Conservation (phyloP, 2,113 vertebrate species). For the Mohoua ochrocephala region DNA sequence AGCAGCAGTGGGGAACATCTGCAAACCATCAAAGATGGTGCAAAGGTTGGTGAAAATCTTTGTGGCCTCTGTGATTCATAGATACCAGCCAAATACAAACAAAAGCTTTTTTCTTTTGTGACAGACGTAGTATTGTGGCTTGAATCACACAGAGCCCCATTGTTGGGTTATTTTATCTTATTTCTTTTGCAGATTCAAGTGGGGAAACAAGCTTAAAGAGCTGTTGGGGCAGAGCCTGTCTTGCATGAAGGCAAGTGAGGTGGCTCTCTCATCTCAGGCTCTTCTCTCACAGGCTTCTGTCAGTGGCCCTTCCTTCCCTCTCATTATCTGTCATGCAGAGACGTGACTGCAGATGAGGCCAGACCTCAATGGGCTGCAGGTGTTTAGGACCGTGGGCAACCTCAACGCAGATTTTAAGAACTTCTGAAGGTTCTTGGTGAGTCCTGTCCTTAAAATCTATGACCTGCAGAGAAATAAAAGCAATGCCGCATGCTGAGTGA, state of each 20-base stretch:
- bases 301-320: neutral
- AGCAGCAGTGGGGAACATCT: neutral
- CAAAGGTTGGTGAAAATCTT: constrained; percentile 23
- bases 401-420: neutral
- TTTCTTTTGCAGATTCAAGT: neutral
- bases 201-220: neutral
- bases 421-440: neutral
- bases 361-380: neutral
- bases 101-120: constrained; percentile 22
- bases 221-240: neutral
- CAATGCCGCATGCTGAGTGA: neutral
- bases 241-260: neutral
- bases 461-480: neutral
- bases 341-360: neutral
- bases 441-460: neutral
- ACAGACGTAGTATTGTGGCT: neutral
- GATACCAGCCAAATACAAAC: constrained; percentile 11
- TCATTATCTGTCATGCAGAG: neutral
- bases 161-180: constrained; percentile 7
- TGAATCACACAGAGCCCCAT: neutral
- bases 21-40: neutral
- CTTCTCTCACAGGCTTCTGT: neutral
- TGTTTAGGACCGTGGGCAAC: neutral
- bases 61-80: neutral
- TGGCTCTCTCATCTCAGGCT: neutral